Evolutionary conservation across 2,113 vertebrate genomes (phyloP), one percentile per base, ranked within the genome.

Genomic region (pig (Sus scrofa)): DNA sequence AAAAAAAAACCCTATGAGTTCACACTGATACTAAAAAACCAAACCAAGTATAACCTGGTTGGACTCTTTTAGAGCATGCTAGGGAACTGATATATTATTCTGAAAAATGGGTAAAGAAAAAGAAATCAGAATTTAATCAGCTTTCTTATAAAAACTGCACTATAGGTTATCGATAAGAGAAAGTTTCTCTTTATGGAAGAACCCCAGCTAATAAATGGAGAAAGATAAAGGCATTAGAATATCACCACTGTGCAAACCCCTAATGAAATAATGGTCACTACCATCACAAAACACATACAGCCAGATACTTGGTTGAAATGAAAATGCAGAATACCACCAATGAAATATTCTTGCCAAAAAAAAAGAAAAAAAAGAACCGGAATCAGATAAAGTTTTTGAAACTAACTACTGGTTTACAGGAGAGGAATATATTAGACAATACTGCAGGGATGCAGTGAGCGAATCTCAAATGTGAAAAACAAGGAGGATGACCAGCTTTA

Each of bases 91-190:
- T 63, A 84, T 19, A 68, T 83, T 94, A 39, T 79, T 95, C 73
- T 83, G 56, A 94, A 95, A 95, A 86, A 63, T n/a, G 85, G 86
- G 89, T 77, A 92, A 85, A 91, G 24, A 32, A 32, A 78, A 90
- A 71, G 12, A 75, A 90, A 94, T 87, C 65, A 90, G 20, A 32
- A 89, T n/a, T 94, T 96, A 86, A 63, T 63, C 86, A 89, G 68
- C 32, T 94, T 95, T 96, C 27, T 68, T 86, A 58, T 30, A 86
- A 37, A 54, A 86, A 75, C 37, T 93, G 39, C 30, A 91, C 24
- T 68, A 93, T 39, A 79, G 34, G 44, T 96, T 85, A 86, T 19
- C 54, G 73, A 65, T 56, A 89, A 52, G 58, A 67, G 62, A 88
- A 85, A 67, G 16, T 62, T 95, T 89, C 39, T 94, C 70, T 86